Base-by-base conservation (phyloP, 1,140 invertebrate genomes). In the Achroia grisella region DNA sequence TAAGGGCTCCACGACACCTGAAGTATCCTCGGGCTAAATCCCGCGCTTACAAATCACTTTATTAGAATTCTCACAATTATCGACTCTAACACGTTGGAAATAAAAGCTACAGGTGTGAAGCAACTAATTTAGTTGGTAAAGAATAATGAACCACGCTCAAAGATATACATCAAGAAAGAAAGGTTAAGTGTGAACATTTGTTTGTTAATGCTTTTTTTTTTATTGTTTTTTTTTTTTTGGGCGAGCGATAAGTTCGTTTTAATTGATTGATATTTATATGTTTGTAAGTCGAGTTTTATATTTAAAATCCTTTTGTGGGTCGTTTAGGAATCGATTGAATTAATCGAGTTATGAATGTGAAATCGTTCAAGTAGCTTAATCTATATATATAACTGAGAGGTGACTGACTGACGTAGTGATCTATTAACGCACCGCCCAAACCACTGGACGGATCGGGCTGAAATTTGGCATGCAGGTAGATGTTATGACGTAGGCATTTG, bases 161-260 rank as follows among this genome's bases (percentile, higher is more conserved):
- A 71, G 74, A 78, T 78, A 62, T 65, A 75, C 75, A 78, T 78
- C 74, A 55, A 55, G 61, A 70, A 70, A 77, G 72, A 76, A 73
- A 82, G 75, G 73, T 82, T 79, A 82, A 82, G 78, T 82, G 78
- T 79, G 70, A 79, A 82, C 78, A 79, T 79, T 82, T 82, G 78
- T 82, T 77, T 76, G 75, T 79, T 78, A 79, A 82, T 78, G 73
- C 69, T 48, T 62, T 62, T 47, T 52, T 66, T 57, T 37, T 74
- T 69, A 70, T 69, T 65, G 64, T 67, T 66, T 73, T 62, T 52
- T 72, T 67, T 66, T 76, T 70, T 60, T 65, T 44, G 43, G 53
- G 37, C 50, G 48, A 50, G 62, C 67, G 72, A 76, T 76, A 72
- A 65, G 67, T 71, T 61, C 51, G 56, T 48, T 61, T 44, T 62